Evolutionary conservation across 1,140 invertebrate genomes (phyloP), one percentile per base, ranked within the genome.

Genomic region (Arion vulgaris): DNA sequence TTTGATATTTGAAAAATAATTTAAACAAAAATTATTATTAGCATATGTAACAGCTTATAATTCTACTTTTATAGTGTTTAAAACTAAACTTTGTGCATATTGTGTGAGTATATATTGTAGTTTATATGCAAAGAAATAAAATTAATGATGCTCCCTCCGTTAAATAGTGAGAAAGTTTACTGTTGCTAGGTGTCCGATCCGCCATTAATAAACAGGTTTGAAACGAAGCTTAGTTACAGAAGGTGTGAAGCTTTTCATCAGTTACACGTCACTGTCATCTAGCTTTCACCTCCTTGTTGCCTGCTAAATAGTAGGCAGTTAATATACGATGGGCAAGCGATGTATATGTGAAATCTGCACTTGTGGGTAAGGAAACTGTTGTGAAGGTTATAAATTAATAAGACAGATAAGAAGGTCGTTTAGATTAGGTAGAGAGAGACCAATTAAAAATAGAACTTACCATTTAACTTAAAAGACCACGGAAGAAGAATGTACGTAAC

Each of bases 341-440:
- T 91, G 91, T 86, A 90, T 91, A 68, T 91, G 91, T 83, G 88
- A 91, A 79, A 91, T 91, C 73, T 91, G 91, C 83, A 90, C 85
- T n/a, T 91, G 91, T 75, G 91, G 91, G 90, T 91, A 87, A 90
- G 90, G 32, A 28, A 39, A 45, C 73, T 38, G 77, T 71, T 71
- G 26, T 36, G 32, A 71, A 71, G n/a, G 4, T 4, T 71, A 71
- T 32, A 39, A 17, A 11, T 28, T 28, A 7, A 68, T 68, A 9
- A 13, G n/a, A 34, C 34, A 34, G 38, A 11, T 34, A 73, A 38
- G 28, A 9, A 36, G n/a, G n/a, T n/a, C n/a, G n/a, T n/a, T n/a
- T n/a, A n/a, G n/a, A n/a, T n/a, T n/a, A n/a, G n/a, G n/a, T n/a
- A n/a, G n/a, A n/a, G n/a, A n/a, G n/a, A n/a, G n/a, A n/a, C n/a